Evolutionary conservation across 2,888 invertebrate genomes (phyloP), one percentile per base, ranked within the genome.

Genomic region (Malthinus seriepunctatus): DNA sequence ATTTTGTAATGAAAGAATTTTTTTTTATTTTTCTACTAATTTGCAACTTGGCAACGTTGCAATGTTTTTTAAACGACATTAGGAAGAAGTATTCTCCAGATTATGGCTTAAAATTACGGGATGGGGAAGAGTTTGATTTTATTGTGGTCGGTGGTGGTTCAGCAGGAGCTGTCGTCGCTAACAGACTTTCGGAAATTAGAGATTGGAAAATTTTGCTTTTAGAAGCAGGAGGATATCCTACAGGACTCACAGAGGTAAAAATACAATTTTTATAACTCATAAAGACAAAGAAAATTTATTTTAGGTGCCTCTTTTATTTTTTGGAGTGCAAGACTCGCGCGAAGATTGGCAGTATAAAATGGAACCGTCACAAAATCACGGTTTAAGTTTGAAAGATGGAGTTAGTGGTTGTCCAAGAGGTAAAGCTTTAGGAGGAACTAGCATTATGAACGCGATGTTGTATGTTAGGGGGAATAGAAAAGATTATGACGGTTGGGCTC

Each of bases 371-470:
- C 60, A 73, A 3, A 65, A 67, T 1, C 71, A 71, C 12, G 81
- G 82, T 52, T 67, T 74, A 31, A 76, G 79, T 1, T 67, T 73
- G 51, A 70, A 66, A 9, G 67, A 73, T 7, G 70, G 72, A 11
- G 54, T 67, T 7, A 84, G 85, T 67, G 75, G 71, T 47, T 86
- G 83, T 83, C 80, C 84, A 0, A 77, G 84, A 12, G 86, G 86
- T 0, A 87, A 88, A 70, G 82, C 83, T 9, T 75, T 87, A 11
- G 90, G 90, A 0, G 94, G 95, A 8, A 86, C 89, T 57, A 91
- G 91, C 69, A 90, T 92, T 1, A 83, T 94, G 1, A 95, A 95
- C 75, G 91, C 91, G 8, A 94, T 95, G 94, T 85, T 94, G 32
- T 95, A 95, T 79, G 88, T 93, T 8, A 83, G 95, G 49, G 95